Conservation (phyloP, 2,797 vertebrate species). For the Ctenopoma multispine region DNA sequence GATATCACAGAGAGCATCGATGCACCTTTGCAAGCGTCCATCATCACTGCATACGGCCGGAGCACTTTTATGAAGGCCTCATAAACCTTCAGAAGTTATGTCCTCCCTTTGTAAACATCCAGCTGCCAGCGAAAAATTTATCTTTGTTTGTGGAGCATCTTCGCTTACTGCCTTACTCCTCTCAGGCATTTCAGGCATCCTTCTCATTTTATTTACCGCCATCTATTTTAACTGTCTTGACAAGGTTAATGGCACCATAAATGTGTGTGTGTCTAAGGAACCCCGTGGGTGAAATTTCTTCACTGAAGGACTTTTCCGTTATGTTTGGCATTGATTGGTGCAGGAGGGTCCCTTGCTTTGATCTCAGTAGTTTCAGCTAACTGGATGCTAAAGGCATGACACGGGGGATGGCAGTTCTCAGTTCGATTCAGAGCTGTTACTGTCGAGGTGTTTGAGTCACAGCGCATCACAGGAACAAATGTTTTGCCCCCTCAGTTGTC, state of each 20-base stretch:
- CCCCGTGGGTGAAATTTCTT: constrained; percentile 46
- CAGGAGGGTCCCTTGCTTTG: constrained; percentile 59
- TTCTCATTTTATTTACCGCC: constrained; percentile 56
- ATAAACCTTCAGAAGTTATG: constrained; percentile 47
- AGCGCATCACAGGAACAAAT: constrained; percentile 36
- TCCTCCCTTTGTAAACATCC: constrained; percentile 44
- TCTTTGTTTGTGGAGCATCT: constrained; percentile 58
- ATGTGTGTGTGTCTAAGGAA: constrained; percentile 63
- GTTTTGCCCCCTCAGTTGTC: constrained; percentile 27
- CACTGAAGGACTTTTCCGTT: constrained; percentile 49
- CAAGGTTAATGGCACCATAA: constrained; percentile 73
- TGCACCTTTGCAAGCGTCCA: constrained; percentile 15
- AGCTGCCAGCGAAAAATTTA: constrained; percentile 37
- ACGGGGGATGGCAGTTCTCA: constrained; percentile 50
- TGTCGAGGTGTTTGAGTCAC: constrained; percentile 64
- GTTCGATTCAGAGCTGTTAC: constrained; percentile 53
- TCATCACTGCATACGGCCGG: constrained; percentile 17
- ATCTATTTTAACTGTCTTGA: constrained; percentile 66
- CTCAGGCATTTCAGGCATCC: constrained; percentile 48
- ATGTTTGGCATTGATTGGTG: constrained; percentile 44
- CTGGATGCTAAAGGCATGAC: constrained; percentile 64
- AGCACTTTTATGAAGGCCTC: constrained; percentile 45
- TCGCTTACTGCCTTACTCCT: constrained; percentile 31
- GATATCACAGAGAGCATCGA: not conserved
- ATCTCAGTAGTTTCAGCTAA: constrained; percentile 66